Evolutionary conservation across 2,888 invertebrate genomes (phyloP), one percentile per base, ranked within the genome.

Genomic region (Papilio demoleus): DNA sequence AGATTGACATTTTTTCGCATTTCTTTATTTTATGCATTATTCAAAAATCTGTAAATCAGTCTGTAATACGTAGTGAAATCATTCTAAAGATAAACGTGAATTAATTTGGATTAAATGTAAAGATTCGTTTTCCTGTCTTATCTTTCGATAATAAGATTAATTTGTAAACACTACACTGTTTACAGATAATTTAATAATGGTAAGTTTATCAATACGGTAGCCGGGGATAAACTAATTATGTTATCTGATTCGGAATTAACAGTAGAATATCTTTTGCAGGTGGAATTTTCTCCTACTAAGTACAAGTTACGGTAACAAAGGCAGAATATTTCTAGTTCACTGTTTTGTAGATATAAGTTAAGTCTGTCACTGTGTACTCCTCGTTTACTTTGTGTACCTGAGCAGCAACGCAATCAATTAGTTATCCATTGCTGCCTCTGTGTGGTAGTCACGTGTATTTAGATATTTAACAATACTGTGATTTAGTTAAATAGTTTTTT

Each of bases 401-500:
- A 80, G 72, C 71, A 83, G 75, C 76, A 84, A 83, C 74, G 75
- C 77, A 40, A 40, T 42, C 75, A 73, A 82, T 83, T 88, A 86
- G 84, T 78, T 76, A 82, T 76, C 79, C 83, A 84, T 85, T 84
- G 82, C 80, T 87, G 81, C 83, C 84, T 81, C 83, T 86, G 82
- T 86, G 83, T 86, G 81, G 86, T 88, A 88, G 88, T 84, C 68
- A 76, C 72, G 77, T 83, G 80, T 85, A 85, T 77, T 74, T 82
- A 79, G 78, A 79, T 74, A 78, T 72, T 79, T 80, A 83, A 83
- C 78, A 74, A 74, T 76, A 78, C 75, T 85, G 79, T 88, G 83
- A 88, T 84, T 87, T 88, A 86, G 86, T 85, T 82, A 72, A 53
- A 81, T 90, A 91, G 86, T 79, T 63, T 78, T 83, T 81, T 81